A percentile compares a stretch with the other conserved stretches of the same genome.
Conservation (phyloP, 2,888 invertebrate species). For the Sycophila texana region DNA sequence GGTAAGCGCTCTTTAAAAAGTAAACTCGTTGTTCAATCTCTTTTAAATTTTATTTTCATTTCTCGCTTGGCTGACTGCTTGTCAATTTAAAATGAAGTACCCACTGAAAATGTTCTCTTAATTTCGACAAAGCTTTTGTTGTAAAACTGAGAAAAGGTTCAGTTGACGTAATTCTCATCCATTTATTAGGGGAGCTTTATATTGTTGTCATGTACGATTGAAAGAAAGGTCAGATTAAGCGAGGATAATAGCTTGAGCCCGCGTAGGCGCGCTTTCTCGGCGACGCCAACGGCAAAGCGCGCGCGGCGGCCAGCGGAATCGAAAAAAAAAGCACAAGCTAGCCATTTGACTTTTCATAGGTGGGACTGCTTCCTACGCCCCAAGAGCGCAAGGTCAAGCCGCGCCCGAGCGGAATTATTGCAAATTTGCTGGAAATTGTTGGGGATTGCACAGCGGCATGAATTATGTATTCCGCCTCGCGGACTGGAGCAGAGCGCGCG, state of each 20-base stretch:
- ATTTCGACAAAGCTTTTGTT: too few relatives aligned
- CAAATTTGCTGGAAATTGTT: constrained; percentile 47
- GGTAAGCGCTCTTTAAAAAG: too few relatives aligned
- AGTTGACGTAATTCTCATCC: too few relatives aligned
- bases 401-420: constrained; percentile 50
- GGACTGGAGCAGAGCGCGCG: neutral
- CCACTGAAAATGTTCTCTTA: too few relatives aligned
- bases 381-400: constrained; percentile 56
- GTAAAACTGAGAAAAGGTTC: too few relatives aligned
- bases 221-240: neutral
- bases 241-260: too few relatives aligned
- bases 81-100: neutral
- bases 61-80: neutral
- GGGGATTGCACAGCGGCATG: neutral
- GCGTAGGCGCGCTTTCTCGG: too few relatives aligned
- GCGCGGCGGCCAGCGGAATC: too few relatives aligned
- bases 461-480: constrained; percentile 32
- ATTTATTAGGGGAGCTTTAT: too few relatives aligned
- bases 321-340: neutral
- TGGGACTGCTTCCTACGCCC: constrained; percentile 64
- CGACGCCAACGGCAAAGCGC: too few relatives aligned
- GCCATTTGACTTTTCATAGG: constrained; percentile 59
- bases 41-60: constrained; percentile 2
- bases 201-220: neutral
- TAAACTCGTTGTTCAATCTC: neutral